Conservation (phyloP, 2,888 invertebrate genomes). For the Celastrina argiolus region DNA sequence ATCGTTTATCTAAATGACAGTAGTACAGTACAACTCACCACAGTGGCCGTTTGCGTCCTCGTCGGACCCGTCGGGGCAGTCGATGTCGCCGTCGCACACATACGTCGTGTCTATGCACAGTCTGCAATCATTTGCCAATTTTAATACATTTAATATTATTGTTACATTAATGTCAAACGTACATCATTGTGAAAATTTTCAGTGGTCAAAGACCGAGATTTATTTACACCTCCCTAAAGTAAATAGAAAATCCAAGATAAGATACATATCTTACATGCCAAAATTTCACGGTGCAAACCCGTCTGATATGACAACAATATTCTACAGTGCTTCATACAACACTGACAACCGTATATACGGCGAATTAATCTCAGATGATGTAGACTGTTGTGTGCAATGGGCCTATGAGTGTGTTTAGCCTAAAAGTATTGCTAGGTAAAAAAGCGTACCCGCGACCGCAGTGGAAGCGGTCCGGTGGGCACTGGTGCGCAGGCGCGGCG, state of each 20-base stretch:
- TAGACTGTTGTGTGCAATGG: no score
- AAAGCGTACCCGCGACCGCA: constrained; percentile 64
- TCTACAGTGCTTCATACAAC: no score
- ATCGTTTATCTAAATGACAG: not conserved
- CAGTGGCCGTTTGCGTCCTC: constrained; percentile 83
- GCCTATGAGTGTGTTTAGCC: no score
- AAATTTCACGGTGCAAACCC: no score
- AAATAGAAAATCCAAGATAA: no score
- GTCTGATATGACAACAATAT: no score
- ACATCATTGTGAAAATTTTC: not conserved
- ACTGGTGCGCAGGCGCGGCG: constrained; percentile 31
- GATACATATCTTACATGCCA: no score
- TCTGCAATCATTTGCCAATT: constrained; percentile 40
- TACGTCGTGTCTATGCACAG: constrained; percentile 84
- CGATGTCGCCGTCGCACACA: constrained; percentile 85
- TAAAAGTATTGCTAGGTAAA: no score
- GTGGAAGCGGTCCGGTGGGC: constrained; percentile 66
- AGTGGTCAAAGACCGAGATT: no score
- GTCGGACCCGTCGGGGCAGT: constrained; percentile 87
- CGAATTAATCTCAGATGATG: no score
- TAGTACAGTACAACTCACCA: constrained; percentile 49
- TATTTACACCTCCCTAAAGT: no score
- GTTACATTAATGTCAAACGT: not conserved
- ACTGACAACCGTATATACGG: no score
- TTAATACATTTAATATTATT: not conserved